Evolutionary conservation across 1,140 invertebrate species (phyloP).

Genomic region (Drosophila prosaltans): DNA sequence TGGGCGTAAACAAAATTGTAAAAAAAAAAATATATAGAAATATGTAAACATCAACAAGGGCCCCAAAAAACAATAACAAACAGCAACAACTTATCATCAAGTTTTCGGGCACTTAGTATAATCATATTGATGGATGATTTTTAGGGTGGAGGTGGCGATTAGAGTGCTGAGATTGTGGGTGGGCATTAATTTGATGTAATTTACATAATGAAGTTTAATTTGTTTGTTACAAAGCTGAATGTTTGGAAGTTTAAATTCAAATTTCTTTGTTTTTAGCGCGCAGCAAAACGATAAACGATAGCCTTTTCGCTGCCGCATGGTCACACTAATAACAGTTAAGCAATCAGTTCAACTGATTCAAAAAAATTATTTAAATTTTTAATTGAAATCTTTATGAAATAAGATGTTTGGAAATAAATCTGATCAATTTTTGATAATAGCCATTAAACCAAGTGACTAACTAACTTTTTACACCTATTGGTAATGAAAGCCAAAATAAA

Average conservation of each 20-base stretch:
- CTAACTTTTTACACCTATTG: too few species aligned
- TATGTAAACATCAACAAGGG: conserved; percentile 52
- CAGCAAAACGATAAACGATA: background rate
- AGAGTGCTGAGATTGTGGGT: background rate
- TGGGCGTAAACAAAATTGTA: conserved; percentile 68
- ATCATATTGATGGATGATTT: conserved; percentile 30
- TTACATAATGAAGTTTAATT: background rate
- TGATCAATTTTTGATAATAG: too few species aligned
- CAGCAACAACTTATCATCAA: conserved; percentile 48
- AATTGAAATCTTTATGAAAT: too few species aligned
- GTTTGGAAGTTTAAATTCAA: background rate
- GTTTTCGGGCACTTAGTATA: conserved; percentile 23
- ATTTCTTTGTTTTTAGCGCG: background rate
- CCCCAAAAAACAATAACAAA: conserved; percentile 3
- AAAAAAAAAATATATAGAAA: conserved; percentile 42
- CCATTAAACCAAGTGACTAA: too few species aligned
- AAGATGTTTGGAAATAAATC: too few species aligned
- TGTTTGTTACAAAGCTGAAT: too few species aligned
- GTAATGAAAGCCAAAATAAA: too few species aligned
- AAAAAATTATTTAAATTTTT: too few species aligned
- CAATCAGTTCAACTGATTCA: too few species aligned
- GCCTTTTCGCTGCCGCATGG: too few species aligned
- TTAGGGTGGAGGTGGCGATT: background rate
- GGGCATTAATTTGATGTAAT: background rate
- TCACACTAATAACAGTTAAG: too few species aligned